phyloP scores from a whole-genome alignment of 2,888 invertebrate species.

The Geophilus truncorum region DNA sequence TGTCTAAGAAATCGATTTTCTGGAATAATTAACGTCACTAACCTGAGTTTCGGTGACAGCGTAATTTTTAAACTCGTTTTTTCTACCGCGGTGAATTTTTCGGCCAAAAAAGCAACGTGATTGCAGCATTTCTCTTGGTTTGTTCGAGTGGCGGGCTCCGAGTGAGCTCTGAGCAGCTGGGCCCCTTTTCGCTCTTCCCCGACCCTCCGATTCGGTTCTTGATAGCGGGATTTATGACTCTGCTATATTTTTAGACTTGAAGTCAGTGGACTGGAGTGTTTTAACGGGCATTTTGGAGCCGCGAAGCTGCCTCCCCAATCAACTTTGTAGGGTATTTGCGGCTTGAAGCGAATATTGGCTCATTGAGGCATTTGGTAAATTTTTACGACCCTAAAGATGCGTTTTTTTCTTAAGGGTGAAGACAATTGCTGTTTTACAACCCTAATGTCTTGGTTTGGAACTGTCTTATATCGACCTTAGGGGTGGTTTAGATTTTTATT shows the following conservation, averaged over 20 bases:
- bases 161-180: constrained; percentile 14
- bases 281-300: neutral
- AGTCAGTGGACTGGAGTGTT: constrained; percentile 15
- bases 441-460: neutral
- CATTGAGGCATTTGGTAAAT: neutral
- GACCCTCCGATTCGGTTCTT: neutral
- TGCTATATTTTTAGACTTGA: constrained; percentile 18
- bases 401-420: neutral
- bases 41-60: neutral
- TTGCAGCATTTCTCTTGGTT: constrained; percentile 34
- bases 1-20: neutral
- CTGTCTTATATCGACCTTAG: neutral
- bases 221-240: constrained; percentile 6
- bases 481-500: neutral
- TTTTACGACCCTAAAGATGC: neutral
- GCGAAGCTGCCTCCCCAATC: neutral
- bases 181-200: constrained; percentile 12
- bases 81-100: neutral
- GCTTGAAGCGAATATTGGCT: neutral
- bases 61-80: neutral
- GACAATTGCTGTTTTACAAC: constrained; percentile 7
- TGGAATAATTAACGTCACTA: neutral
- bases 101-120: neutral
- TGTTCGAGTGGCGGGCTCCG: constrained; percentile 17
- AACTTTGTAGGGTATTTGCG: neutral